Percentiles rank a stretch among this genome's conserved stretches.
Conservation (phyloP, 1,140 invertebrate genomes). For the Pygmarrhopalites habei region DNA sequence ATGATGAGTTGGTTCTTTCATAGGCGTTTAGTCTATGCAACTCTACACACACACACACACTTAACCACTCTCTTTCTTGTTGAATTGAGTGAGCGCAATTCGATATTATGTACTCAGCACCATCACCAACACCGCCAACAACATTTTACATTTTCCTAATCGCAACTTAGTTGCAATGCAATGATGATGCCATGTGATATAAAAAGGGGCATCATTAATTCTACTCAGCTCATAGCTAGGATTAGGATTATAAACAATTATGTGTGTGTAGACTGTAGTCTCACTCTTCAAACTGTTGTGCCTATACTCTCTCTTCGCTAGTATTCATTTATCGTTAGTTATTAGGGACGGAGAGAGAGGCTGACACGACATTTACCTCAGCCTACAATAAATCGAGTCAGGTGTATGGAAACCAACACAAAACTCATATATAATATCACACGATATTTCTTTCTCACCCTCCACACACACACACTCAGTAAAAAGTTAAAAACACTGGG, state of each 20-base stretch:
- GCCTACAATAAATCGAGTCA: constrained; percentile 32
- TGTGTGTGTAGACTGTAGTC: background rate
- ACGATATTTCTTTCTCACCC: background rate
- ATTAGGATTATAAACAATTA: background rate
- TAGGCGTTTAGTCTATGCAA: background rate
- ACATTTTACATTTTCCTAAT: no score
- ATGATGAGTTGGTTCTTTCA: background rate
- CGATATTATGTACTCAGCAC: no score
- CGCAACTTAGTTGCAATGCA: no score
- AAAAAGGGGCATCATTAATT: constrained; percentile 18
- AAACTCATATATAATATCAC: no score
- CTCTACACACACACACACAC: background rate
- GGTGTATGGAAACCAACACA: constrained; percentile 1
- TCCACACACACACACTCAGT: background rate
- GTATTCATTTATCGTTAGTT: background rate
- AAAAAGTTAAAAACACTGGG: no score
- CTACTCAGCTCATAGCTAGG: background rate
- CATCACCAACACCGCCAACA: no score
- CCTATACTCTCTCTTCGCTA: background rate
- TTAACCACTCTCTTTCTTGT: no score
- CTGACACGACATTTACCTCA: constrained; percentile 25
- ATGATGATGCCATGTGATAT: no score
- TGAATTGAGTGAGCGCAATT: no score
- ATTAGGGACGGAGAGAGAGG: background rate
- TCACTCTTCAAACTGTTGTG: background rate